These are phyloP conservation scores for Caloenas nicobarica DNA, from an alignment of 2,113 vertebrate genomes.

Conservation along the genomic window DNA sequence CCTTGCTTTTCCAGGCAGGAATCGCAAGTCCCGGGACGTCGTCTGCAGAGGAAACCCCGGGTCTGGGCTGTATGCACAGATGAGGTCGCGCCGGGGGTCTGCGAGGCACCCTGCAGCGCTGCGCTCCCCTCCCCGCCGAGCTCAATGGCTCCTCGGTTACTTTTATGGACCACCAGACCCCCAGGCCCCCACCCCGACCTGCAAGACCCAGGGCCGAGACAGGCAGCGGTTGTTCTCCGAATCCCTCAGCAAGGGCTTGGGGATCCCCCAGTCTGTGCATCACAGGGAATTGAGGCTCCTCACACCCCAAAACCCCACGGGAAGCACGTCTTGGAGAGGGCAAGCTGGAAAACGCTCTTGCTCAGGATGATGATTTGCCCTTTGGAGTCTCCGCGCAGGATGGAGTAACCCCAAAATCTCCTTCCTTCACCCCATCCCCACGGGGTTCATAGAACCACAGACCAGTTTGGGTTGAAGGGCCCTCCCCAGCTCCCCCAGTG, in stretches of 20 bases:
- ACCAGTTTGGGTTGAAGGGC: too few relatives aligned
- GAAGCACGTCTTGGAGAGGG: not conserved
- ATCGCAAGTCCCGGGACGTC: not conserved
- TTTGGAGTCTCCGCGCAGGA: not conserved
- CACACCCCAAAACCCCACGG: not conserved
- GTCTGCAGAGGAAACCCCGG: not conserved
- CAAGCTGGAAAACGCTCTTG: not conserved
- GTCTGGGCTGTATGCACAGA: not conserved
- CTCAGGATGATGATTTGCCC: not conserved
- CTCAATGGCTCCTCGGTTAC: not conserved
- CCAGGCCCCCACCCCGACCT: not conserved
- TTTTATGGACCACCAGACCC: not conserved
- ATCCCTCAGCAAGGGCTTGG: not conserved
- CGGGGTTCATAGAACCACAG: not conserved
- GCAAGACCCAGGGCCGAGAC: not conserved
- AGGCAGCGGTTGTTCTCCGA: not conserved
- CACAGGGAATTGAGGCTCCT: not conserved
- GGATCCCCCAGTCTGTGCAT: not conserved
- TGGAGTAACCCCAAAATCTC: too few relatives aligned
- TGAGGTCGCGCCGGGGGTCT: not conserved
- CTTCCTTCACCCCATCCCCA: rapidly evolving
- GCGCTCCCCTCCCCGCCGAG: not conserved
- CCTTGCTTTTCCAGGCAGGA: not conserved
- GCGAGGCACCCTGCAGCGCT: not conserved
- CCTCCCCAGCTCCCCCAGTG: too few relatives aligned